Percentiles rank a stretch among this genome's conserved stretches.
Conservation (phyloP, 2,888 invertebrate genomes). For the Cyaniris semiargus region DNA sequence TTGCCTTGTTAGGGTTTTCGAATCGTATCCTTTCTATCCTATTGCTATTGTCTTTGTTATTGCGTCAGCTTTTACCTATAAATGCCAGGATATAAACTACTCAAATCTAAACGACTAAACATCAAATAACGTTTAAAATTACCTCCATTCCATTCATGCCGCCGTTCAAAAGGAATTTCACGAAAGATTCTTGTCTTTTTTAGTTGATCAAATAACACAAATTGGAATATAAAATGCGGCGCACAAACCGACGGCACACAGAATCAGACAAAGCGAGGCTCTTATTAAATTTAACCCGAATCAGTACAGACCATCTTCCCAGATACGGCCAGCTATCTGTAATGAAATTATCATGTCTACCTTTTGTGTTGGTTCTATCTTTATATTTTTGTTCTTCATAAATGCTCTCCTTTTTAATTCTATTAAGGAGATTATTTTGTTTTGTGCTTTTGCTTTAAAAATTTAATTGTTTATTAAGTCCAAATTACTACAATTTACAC, state of each 20-base stretch:
- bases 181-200: constrained; percentile 4
- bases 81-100: too few species aligned
- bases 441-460: neutral
- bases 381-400: constrained; percentile 12
- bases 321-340: constrained; percentile 5
- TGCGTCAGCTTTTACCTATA: neutral
- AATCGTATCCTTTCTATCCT: neutral
- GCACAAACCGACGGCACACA: neutral
- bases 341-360: constrained; percentile 26
- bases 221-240: constrained; percentile 19
- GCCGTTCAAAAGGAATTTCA: neutral
- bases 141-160: neutral
- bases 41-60: neutral
- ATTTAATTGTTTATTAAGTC: neutral
- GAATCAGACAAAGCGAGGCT: constrained; percentile 16
- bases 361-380: constrained; percentile 10
- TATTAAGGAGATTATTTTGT: neutral
- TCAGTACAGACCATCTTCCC: constrained; percentile 8
- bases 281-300: constrained; percentile 27
- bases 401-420: constrained; percentile 19
- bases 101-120: neutral
- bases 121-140: neutral
- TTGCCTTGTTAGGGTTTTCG: neutral
- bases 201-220: constrained; percentile 16
- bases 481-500: neutral